Conservation (phyloP, 2,888 invertebrate species). For the Scaptomyza tumidula region DNA sequence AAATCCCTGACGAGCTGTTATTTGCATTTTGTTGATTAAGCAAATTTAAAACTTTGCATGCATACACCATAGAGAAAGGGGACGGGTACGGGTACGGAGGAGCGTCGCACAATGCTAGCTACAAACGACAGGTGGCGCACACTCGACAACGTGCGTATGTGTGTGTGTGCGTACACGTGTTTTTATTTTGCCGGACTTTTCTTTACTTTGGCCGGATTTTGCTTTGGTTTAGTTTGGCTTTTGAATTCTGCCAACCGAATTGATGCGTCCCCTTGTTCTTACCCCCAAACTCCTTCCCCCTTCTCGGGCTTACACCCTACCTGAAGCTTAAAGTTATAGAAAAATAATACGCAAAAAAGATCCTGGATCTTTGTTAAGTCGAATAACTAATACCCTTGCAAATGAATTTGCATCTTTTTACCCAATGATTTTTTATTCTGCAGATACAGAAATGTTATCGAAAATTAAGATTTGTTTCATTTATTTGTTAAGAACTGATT, state of each 20-base stretch:
- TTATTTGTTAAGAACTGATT: background rate
- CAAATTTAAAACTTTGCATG: conserved; percentile 63
- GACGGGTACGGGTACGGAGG: background rate
- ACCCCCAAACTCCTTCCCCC: background rate
- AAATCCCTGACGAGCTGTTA: conserved; percentile 60
- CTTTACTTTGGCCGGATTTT: conserved; percentile 54
- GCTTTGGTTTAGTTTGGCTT: conserved; percentile 53
- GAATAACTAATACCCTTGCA: background rate
- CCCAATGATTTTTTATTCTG: background rate
- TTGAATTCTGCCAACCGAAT: conserved; percentile 46
- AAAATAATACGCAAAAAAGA: conserved; percentile 16
- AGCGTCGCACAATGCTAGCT: conserved; percentile 9
- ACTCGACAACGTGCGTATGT: background rate
- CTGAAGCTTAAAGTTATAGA: conserved; percentile 56
- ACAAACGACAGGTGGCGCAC: conserved; percentile 51
- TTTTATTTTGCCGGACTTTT: conserved; percentile 44
- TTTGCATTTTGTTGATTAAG: conserved; percentile 71
- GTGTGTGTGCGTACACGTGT: conserved; percentile 21
- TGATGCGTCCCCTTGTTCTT: background rate
- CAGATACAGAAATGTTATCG: background rate
- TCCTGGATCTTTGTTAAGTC: background rate
- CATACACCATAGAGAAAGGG: conserved; percentile 1
- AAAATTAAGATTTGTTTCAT: background rate
- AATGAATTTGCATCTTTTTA: too few species aligned
- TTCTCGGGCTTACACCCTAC: background rate